These are phyloP conservation scores for Sciurus carolinensis DNA, from an alignment of 2,797 vertebrate genomes.

Conservation along the genomic window DNA sequence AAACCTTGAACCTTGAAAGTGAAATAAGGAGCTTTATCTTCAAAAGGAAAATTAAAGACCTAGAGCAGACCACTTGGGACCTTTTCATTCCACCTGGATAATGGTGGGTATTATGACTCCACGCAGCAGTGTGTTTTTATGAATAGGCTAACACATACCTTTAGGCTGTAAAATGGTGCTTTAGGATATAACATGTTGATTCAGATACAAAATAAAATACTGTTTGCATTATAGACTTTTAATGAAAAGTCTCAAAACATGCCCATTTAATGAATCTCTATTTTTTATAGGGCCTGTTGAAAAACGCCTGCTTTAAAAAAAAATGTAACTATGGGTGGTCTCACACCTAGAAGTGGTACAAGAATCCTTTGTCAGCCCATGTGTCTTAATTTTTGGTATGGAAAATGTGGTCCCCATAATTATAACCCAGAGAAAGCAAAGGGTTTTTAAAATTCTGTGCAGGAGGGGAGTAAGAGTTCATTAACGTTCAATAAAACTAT, in stretches of 20 bases:
- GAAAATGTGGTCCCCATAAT: slow-evolving; percentile 81
- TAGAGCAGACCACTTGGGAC: slow-evolving; percentile 76
- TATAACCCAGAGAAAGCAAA: slow-evolving; percentile 74
- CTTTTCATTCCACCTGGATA: slow-evolving; percentile 78
- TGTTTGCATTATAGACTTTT: slow-evolving; percentile 74
- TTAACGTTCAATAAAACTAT: slow-evolving; percentile 77
- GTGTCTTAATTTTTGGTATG: slow-evolving; percentile 76
- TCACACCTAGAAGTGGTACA: slow-evolving; percentile 75
- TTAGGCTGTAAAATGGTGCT: slow-evolving; percentile 71
- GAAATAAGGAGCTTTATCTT: slow-evolving; percentile 81
- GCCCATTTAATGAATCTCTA: slow-evolving; percentile 75
- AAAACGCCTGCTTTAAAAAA: slow-evolving; percentile 62
- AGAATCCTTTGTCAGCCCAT: slow-evolving; percentile 78
- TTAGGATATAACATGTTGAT: slow-evolving; percentile 78
- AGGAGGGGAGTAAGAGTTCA: slow-evolving; percentile 52
- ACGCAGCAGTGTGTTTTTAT: slow-evolving; percentile 53
- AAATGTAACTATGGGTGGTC: slow-evolving; percentile 77
- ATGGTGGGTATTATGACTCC: slow-evolving; percentile 72
- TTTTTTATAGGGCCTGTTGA: slow-evolving; percentile 73
- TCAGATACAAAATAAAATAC: slow-evolving; percentile 82
- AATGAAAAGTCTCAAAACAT: slow-evolving; percentile 78
- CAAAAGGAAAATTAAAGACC: slow-evolving; percentile 82
- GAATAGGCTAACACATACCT: slow-evolving; percentile 75
- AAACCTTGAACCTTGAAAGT: slow-evolving; percentile 74
- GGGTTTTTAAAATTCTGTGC: slow-evolving; percentile 63